Evolutionary conservation across 2,888 invertebrate genomes (phyloP).

Genomic region (Ashinkailepas kermadecensis): DNA sequence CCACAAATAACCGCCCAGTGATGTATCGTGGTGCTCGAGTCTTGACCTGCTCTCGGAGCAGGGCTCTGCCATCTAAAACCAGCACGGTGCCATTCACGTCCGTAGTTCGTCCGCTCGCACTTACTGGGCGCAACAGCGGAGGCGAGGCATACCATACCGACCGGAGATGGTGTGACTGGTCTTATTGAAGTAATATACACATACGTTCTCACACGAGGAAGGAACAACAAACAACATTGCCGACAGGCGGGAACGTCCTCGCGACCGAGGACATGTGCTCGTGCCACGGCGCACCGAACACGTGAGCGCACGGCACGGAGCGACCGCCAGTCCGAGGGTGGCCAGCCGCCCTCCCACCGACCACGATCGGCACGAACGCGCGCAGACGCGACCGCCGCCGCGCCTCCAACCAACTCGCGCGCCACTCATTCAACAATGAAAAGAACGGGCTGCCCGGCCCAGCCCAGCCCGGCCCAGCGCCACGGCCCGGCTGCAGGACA

Average conservation of each 20-base stretch:
- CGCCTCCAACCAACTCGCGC: not conserved
- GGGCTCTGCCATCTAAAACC: too few relatives aligned
- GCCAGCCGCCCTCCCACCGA: not conserved
- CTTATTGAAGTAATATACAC: constrained; percentile 20
- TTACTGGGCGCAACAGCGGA: too few relatives aligned
- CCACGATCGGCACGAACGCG: not conserved
- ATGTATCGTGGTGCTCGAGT: too few relatives aligned
- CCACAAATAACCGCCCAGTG: too few relatives aligned
- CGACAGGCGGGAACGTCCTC: not conserved
- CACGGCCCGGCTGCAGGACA: too few relatives aligned
- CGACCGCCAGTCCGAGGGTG: not conserved
- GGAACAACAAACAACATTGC: not conserved
- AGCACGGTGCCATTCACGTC: too few relatives aligned
- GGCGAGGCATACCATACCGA: too few relatives aligned
- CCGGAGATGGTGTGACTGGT: not conserved
- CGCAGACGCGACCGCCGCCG: not conserved
- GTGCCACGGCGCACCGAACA: not conserved
- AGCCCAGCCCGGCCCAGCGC: too few relatives aligned
- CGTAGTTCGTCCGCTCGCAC: too few relatives aligned
- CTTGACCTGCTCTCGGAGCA: too few relatives aligned
- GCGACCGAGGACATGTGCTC: not conserved
- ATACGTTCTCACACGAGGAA: constrained; percentile 1
- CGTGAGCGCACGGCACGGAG: not conserved
- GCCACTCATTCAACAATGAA: too few relatives aligned
- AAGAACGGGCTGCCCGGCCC: too few relatives aligned